phyloP scores from a whole-genome alignment of 1,140 invertebrate genomes.

The Mycetomoellerius zeteki region DNA sequence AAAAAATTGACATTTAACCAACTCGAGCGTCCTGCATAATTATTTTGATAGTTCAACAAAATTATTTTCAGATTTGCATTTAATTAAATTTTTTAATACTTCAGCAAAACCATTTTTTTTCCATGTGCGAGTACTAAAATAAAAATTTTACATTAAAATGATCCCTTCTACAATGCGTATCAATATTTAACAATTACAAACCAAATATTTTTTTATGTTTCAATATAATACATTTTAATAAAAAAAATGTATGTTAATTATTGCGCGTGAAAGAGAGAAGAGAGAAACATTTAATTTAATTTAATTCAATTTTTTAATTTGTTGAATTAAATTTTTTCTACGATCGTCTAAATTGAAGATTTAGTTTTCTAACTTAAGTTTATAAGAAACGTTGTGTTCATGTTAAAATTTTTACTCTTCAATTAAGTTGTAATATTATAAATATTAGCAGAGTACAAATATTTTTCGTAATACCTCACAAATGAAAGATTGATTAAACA shows the following conservation, averaged over 20 bases:
- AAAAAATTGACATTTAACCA: no score
- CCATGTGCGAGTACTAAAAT: background rate
- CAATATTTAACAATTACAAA: background rate
- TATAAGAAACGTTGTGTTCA: background rate
- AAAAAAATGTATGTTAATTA: background rate
- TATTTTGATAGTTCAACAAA: no score
- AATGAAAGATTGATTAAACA: slow-evolving; percentile 9
- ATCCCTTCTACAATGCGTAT: background rate
- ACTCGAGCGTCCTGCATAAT: no score
- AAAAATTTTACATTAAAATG: background rate
- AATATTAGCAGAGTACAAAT: background rate
- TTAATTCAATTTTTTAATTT: slow-evolving; percentile 3
- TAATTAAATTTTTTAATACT: no score
- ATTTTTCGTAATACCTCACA: background rate
- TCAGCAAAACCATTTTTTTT: no score
- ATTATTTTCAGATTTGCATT: no score
- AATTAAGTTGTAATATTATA: background rate
- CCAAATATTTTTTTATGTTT: background rate
- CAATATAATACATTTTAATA: background rate
- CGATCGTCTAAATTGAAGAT: background rate
- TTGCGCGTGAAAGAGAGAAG: background rate
- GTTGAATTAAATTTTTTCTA: background rate
- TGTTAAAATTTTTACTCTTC: background rate
- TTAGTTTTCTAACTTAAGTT: background rate
- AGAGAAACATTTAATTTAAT: background rate